A percentile compares a stretch with the other conserved stretches of the same genome.
Evolutionary conservation across 1,140 invertebrate species (phyloP).

Genomic region (Bilobella aurantiaca): DNA sequence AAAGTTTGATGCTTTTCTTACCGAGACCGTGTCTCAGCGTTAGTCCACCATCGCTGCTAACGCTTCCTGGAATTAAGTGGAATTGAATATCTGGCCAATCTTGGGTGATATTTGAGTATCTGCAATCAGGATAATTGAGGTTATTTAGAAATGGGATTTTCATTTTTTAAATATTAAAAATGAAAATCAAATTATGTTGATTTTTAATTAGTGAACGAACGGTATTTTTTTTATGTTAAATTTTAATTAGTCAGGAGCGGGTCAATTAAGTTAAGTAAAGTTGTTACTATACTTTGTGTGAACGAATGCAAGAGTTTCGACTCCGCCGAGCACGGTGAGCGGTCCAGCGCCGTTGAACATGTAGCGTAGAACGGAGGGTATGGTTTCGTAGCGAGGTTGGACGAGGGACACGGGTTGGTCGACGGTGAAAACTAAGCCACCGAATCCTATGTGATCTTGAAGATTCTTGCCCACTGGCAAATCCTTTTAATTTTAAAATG

Average conservation of each 20-base stretch:
- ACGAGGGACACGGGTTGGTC: slow-evolving; percentile 66
- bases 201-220: too few species aligned
- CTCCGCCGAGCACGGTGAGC: slow-evolving; percentile 75
- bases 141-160: too few species aligned
- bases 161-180: too few species aligned
- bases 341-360: slow-evolving; percentile 59
- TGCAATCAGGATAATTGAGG: too few species aligned
- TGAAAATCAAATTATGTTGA: too few species aligned
- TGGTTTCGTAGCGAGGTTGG: slow-evolving; percentile 62
- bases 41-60: slow-evolving; percentile 67
- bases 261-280: background rate
- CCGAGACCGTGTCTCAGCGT: slow-evolving; percentile 58
- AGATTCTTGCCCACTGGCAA: slow-evolving; percentile 69
- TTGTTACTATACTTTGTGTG: slow-evolving; percentile 63
- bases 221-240: too few species aligned
- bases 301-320: slow-evolving; percentile 79
- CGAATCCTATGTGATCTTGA: slow-evolving; percentile 77
- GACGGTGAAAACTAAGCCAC: slow-evolving; percentile 69
- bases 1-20: background rate
- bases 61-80: slow-evolving; percentile 68
- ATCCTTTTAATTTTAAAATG: slow-evolving; percentile 40
- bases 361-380: slow-evolving; percentile 60
- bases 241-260: too few species aligned
- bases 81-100: slow-evolving; percentile 78
- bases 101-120: slow-evolving; percentile 56